Percentiles rank a stretch among this genome's conserved stretches.
Conservation (phyloP, 2,797 vertebrate species). For the Pogoniulus pusillus region DNA sequence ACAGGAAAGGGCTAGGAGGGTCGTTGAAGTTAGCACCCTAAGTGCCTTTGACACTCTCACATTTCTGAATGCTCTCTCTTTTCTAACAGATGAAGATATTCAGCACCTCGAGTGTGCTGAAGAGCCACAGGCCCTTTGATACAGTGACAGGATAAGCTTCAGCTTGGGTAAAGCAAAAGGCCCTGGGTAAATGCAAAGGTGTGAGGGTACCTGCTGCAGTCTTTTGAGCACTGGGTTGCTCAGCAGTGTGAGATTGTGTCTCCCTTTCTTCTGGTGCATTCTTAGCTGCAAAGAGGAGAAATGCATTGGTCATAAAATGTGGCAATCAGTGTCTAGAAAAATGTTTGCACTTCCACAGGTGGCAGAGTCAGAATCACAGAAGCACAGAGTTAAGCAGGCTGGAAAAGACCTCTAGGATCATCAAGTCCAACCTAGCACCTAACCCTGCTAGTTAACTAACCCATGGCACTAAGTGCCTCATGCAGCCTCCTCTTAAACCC, state of each 20-base stretch:
- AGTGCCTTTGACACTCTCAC: not conserved
- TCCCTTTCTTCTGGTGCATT: slow-evolving; percentile 73
- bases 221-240: slow-evolving; percentile 64
- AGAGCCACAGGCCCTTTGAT: not conserved
- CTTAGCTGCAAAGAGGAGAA: slow-evolving; percentile 69
- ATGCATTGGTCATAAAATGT: not conserved
- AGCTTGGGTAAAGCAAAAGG: not conserved
- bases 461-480: too few species aligned
- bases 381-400: too few species aligned
- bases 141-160: not conserved
- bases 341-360: not conserved
- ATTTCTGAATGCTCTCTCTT: not conserved
- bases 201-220: slow-evolving; percentile 44
- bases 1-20: not conserved
- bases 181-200: not conserved
- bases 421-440: too few species aligned
- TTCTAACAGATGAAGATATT: not conserved
- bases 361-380: not conserved
- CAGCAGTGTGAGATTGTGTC: slow-evolving; percentile 54
- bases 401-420: too few species aligned
- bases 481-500: too few species aligned
- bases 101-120: not conserved
- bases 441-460: too few species aligned
- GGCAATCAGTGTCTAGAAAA: not conserved
- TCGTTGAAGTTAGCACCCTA: not conserved